These are phyloP conservation scores for Metopolophium dirhodum DNA, from an alignment of 1,140 invertebrate species.

Conservation along the genomic window DNA sequence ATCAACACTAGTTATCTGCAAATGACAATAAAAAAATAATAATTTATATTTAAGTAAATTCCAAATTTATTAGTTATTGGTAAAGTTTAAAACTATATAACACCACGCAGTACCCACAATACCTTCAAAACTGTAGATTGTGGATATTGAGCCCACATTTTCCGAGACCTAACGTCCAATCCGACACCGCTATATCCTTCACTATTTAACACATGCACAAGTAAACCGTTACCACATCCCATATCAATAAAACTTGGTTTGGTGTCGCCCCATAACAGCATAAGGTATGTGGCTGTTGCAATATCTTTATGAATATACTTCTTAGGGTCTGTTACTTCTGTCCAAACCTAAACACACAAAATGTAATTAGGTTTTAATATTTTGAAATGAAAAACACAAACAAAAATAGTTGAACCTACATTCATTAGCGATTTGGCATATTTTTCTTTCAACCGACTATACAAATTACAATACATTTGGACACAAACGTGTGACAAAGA, in stretches of 20 bases:
- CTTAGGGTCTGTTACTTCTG: slow-evolving; percentile 87
- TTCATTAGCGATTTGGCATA: slow-evolving; percentile 77
- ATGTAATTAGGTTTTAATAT: slow-evolving; percentile 18
- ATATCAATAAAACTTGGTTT: slow-evolving; percentile 86
- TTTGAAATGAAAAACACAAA: background rate
- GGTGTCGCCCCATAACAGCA: slow-evolving; percentile 75
- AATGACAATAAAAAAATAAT: background rate
- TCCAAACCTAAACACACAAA: slow-evolving; percentile 73
- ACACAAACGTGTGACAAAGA: slow-evolving; percentile 75
- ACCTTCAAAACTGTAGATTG: slow-evolving; percentile 63
- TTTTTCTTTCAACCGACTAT: slow-evolving; percentile 79
- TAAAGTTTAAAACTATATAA: background rate
- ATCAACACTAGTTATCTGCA: slow-evolving; percentile 64
- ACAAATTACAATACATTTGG: slow-evolving; percentile 76
- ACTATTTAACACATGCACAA: slow-evolving; percentile 84
- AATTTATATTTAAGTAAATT: background rate
- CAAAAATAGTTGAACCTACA: slow-evolving; percentile 64
- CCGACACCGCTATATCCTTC: slow-evolving; percentile 89
- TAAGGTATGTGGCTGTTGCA: slow-evolving; percentile 90
- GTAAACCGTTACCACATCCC: slow-evolving; percentile 95
- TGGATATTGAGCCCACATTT: slow-evolving; percentile 88
- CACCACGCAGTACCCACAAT: slow-evolving; percentile 44
- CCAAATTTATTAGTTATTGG: background rate
- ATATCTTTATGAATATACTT: slow-evolving; percentile 98
- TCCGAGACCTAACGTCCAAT: slow-evolving; percentile 86